Evolutionary conservation across 2,113 vertebrate species (phyloP).

Genomic region (Oreochromis spilurus): DNA sequence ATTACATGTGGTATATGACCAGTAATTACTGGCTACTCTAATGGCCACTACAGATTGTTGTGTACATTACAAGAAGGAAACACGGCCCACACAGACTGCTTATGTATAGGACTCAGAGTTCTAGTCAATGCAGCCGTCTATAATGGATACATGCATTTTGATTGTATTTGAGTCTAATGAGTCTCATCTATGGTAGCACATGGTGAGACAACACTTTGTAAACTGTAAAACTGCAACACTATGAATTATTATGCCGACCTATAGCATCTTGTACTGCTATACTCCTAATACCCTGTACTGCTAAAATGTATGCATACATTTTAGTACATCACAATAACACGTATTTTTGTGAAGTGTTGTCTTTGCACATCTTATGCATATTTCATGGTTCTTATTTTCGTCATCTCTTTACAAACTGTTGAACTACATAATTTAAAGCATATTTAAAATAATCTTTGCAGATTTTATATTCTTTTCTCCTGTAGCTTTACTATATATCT

Average conservation of each 20-base stretch:
- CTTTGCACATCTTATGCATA: background rate
- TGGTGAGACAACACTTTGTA: background rate
- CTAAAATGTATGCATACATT: background rate
- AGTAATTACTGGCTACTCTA: background rate
- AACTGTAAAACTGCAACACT: background rate
- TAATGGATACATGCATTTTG: background rate
- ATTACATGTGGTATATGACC: background rate
- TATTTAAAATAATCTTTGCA: background rate
- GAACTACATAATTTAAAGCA: background rate
- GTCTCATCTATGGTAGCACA: background rate
- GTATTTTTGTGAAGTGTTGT: background rate
- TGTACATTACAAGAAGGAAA: background rate
- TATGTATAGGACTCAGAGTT: background rate
- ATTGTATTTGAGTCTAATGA: background rate
- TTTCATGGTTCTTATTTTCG: background rate
- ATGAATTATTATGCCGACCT: background rate
- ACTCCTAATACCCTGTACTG: background rate
- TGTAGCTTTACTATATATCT: background rate
- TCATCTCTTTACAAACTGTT: background rate
- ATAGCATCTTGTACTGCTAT: background rate
- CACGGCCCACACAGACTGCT: background rate
- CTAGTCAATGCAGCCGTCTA: background rate
- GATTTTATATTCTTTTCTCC: background rate
- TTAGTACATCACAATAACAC: background rate
- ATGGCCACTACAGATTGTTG: background rate